Conservation (phyloP, 2,797 vertebrate genomes). For the Takifugu ocellatus region DNA sequence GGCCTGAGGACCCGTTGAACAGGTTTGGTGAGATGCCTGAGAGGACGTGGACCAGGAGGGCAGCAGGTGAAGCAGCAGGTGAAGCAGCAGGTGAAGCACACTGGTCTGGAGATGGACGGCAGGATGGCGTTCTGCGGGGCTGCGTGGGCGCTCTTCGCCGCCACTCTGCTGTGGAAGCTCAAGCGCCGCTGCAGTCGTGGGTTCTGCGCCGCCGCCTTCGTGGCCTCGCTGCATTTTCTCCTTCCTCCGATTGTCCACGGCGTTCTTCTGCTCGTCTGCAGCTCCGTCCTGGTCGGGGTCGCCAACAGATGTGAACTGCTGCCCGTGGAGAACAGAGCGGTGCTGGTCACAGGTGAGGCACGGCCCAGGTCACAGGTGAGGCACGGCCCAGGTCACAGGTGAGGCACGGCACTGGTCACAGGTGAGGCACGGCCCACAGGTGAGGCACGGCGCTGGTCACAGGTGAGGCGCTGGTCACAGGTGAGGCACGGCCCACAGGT, state of each 20-base stretch:
- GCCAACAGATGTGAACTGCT: constrained; percentile 13
- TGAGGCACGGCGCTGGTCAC: too few relatives aligned
- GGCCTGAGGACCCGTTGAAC: background rate
- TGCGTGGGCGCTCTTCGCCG: background rate
- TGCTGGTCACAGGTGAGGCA: constrained; percentile 63
- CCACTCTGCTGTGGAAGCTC: background rate
- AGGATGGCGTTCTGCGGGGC: too few relatives aligned
- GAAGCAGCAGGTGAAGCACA: too few relatives aligned
- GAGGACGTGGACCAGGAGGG: too few relatives aligned
- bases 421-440: too few relatives aligned
- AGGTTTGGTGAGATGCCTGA: background rate
- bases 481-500: too few relatives aligned
- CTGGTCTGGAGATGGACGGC: too few relatives aligned
- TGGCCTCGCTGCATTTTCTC: constrained; percentile 7
- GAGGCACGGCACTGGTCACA: too few relatives aligned
- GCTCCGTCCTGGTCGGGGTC: constrained; percentile 23
- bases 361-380: too few relatives aligned
- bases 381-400: too few relatives aligned
- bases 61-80: too few relatives aligned
- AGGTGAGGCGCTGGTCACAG: too few relatives aligned
- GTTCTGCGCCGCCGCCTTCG: background rate
- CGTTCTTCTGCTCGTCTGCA: constrained; percentile 8
- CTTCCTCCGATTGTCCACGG: constrained; percentile 6
- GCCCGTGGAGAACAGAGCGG: constrained; percentile 18
- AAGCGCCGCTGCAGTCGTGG: background rate